Conservation (phyloP, 2,797 vertebrate species). For the Rhinatrema bivittatum region DNA sequence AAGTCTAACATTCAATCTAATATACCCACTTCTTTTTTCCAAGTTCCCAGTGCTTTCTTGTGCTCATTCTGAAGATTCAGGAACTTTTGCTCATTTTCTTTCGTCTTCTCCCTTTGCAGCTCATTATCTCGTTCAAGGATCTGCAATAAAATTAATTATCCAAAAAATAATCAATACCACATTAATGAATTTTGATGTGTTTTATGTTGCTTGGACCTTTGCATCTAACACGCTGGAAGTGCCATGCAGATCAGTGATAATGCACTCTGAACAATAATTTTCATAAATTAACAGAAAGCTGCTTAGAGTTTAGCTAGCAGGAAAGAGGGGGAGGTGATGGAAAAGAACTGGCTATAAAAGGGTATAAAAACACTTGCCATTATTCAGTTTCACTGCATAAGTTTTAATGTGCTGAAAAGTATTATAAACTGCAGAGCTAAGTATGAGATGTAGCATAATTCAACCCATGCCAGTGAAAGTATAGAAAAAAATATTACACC, state of each 20-base stretch:
- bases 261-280: conserved; percentile 95
- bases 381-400: conserved; percentile 80
- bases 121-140: conserved; percentile 91
- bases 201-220: conserved; percentile 90
- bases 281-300: conserved; percentile 92
- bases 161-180: conserved; percentile 90
- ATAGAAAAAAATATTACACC: conserved; percentile 25
- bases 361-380: conserved; percentile 86
- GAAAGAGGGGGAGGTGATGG: conserved; percentile 74
- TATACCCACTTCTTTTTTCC: conserved; percentile 75
- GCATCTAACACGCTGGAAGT: conserved; percentile 77
- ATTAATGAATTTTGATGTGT: conserved; percentile 97
- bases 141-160: conserved; percentile 99
- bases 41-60: conserved; percentile 57
- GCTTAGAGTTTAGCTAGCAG: conserved; percentile 73
- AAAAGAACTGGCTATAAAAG: conserved; percentile 78
- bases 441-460: conserved; percentile 58
- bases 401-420: conserved; percentile 75
- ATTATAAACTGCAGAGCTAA: conserved; percentile 59
- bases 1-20: conserved; percentile 40
- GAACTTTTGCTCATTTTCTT: conserved; percentile 77
- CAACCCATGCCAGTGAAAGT: conserved; percentile 30
- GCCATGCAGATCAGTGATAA: conserved; percentile 88
- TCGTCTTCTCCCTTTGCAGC: conserved; percentile 79
- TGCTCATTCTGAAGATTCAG: conserved; percentile 70